These are phyloP conservation scores for Nipponia nippon DNA, from an alignment of 2,113 vertebrate species.

Conservation along the genomic window DNA sequence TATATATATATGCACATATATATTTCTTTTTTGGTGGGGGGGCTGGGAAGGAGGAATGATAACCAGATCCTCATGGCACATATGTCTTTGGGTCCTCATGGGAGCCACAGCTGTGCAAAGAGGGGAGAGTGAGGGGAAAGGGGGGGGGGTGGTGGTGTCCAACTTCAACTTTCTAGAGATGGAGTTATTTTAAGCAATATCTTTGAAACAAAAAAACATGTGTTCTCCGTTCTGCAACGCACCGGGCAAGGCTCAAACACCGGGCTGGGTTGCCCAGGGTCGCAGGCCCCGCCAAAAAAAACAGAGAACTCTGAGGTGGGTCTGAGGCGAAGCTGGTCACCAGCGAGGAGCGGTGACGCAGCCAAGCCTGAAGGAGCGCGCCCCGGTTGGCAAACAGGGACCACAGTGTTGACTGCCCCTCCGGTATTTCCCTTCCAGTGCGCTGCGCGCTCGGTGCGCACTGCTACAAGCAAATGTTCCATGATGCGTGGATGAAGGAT, in stretches of 20 bases:
- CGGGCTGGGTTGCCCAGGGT: conserved; percentile 39
- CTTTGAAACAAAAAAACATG: conserved; percentile 64
- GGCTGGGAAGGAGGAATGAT: background rate
- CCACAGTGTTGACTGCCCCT: background rate
- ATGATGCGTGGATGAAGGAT: background rate
- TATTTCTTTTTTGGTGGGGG: too few relatives aligned
- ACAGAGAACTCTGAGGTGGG: conserved; percentile 64
- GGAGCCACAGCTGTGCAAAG: background rate
- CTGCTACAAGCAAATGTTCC: background rate
- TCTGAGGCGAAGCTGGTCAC: conserved; percentile 51
- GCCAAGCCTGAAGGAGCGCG: background rate
- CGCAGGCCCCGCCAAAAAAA: conserved; percentile 44
- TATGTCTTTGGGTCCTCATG: background rate
- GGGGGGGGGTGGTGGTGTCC: background rate
- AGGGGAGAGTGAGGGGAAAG: background rate
- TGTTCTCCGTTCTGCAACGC: conserved; percentile 42
- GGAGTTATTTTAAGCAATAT: conserved; percentile 70
- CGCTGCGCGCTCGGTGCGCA: background rate
- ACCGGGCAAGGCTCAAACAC: conserved; percentile 29
- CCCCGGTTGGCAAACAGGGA: conserved; percentile 41
- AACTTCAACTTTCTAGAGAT: conserved; percentile 68
- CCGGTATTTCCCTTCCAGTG: background rate
- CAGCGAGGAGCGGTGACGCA: background rate
- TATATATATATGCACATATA: too few relatives aligned
- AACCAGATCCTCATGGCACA: background rate